Evolutionary conservation across 1,140 invertebrate species (phyloP).

Genomic region (Ridgeia piscesae): DNA sequence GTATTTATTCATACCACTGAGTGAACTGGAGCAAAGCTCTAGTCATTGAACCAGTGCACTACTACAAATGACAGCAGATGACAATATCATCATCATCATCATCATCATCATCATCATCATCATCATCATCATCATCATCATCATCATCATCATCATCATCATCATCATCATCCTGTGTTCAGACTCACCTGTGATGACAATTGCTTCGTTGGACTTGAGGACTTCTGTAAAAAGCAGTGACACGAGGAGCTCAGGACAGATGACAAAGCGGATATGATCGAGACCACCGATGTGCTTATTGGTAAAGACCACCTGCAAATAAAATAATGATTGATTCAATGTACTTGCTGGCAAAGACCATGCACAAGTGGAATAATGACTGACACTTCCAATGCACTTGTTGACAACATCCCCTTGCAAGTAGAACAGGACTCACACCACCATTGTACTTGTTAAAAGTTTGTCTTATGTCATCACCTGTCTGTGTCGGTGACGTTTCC

Average conservation of each 20-base stretch:
- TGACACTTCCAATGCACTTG: slow-evolving; percentile 58
- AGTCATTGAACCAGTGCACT: too few relatives aligned
- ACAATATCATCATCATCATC: too few relatives aligned
- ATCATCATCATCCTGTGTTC: too few relatives aligned
- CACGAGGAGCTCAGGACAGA: slow-evolving; percentile 91
- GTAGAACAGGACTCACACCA: slow-evolving; percentile 73
- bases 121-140: too few relatives aligned
- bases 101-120: too few relatives aligned
- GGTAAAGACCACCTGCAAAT: slow-evolving; percentile 82
- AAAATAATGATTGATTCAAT: not conserved
- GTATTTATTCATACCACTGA: too few relatives aligned
- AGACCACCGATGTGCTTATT: slow-evolving; percentile 92
- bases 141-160: too few relatives aligned
- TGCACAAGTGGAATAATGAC: slow-evolving; percentile 46
- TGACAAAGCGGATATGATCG: slow-evolving; percentile 96
- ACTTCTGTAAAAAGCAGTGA: slow-evolving; percentile 85
- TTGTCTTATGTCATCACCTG: too few relatives aligned
- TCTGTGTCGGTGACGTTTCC: too few relatives aligned
- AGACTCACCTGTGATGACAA: slow-evolving; percentile 74
- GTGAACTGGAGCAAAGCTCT: too few relatives aligned
- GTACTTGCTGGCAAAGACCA: slow-evolving; percentile 94
- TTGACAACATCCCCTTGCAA: slow-evolving; percentile 87
- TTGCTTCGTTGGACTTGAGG: slow-evolving; percentile 77
- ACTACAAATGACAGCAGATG: too few relatives aligned
- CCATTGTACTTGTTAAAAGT: slow-evolving; percentile 86